Evolutionary conservation across 2,797 vertebrate species (phyloP).

Genomic region (Diceros bicornis): DNA sequence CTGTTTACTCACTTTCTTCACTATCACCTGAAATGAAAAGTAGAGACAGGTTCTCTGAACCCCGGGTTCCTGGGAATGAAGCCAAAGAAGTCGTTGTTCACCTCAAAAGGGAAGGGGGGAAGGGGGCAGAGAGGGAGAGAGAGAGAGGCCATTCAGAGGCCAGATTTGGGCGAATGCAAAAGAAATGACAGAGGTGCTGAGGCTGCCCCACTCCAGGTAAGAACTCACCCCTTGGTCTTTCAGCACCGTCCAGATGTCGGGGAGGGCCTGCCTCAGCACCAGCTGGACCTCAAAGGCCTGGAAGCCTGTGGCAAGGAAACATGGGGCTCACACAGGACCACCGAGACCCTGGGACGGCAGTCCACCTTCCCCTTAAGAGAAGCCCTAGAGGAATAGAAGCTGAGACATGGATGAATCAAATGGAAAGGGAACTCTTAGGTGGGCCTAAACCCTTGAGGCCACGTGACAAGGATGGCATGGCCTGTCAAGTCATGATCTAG

Average conservation of each 20-base stretch:
- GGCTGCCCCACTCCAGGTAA: rapidly evolving
- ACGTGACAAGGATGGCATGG: rapidly evolving
- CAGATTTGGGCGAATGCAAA: rapidly evolving
- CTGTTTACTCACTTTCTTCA: constrained; percentile 88
- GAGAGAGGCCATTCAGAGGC: neutral
- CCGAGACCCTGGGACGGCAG: rapidly evolving
- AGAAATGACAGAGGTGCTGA: rapidly evolving
- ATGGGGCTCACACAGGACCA: neutral
- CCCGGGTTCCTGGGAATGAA: rapidly evolving
- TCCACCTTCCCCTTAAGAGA: neutral
- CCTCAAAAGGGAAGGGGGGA: neutral
- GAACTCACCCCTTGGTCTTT: constrained; percentile 85
- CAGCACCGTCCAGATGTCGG: constrained; percentile 88
- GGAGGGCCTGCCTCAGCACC: constrained; percentile 87
- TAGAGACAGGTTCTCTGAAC: neutral
- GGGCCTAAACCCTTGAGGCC: rapidly evolving
- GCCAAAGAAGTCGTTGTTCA: neutral
- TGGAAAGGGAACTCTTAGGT: neutral
- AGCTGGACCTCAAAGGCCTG: constrained; percentile 88
- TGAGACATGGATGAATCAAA: rapidly evolving
- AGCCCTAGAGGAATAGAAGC: rapidly evolving
- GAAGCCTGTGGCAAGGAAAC: constrained; percentile 77
- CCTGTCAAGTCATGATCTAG: rapidly evolving
- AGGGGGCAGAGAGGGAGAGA: rapidly evolving
- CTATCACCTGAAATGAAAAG: constrained; percentile 83